phyloP scores from a whole-genome alignment of 2,113 vertebrate species.

The Corythornis madagascariensis region DNA sequence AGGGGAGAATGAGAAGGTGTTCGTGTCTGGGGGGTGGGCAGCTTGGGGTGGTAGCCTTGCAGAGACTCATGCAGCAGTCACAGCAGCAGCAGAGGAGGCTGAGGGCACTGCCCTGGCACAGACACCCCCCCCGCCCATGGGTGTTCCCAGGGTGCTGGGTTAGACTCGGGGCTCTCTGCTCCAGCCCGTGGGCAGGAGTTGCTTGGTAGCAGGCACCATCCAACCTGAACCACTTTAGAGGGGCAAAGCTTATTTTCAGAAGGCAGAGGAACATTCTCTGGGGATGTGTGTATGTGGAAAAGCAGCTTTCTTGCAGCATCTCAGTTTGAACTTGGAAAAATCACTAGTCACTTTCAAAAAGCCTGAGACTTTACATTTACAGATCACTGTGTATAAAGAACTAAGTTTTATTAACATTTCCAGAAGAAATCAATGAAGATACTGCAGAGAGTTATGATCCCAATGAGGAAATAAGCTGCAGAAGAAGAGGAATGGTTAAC shows the following conservation, averaged over 20 bases:
- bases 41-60: neutral
- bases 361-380: neutral
- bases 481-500: neutral
- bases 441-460: conserved; percentile 19
- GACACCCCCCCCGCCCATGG: fast-evolving
- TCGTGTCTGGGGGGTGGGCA: neutral
- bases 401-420: conserved; percentile 21
- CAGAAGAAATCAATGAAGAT: conserved; percentile 19
- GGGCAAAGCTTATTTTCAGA: neutral
- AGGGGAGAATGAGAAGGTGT: conserved; percentile 2
- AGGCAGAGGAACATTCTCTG: neutral
- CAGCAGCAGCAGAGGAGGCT: fast-evolving
- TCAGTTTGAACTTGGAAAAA: conserved; percentile 14
- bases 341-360: neutral
- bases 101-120: neutral
- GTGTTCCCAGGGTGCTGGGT: fast-evolving
- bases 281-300: neutral
- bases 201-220: neutral
- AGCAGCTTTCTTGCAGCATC: neutral
- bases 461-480: conserved; percentile 18
- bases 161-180: fast-evolving
- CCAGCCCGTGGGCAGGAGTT: neutral
- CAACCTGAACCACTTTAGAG: neutral
- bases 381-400: neutral
- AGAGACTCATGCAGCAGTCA: neutral